These are phyloP conservation scores for Chymomyza amoena DNA, from an alignment of 2,888 invertebrate genomes.

Conservation along the genomic window DNA sequence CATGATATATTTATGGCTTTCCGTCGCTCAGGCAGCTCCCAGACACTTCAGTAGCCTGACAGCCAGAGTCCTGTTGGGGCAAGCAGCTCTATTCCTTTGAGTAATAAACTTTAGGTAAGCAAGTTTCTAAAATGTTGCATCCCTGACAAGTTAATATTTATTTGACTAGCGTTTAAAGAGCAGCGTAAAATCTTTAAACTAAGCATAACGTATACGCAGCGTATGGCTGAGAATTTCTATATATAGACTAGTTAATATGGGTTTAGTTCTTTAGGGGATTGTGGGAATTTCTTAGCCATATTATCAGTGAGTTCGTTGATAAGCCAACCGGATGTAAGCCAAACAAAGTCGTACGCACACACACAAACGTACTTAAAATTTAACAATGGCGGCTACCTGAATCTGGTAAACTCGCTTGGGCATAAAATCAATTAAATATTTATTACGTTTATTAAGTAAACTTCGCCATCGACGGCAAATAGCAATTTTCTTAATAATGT, in stretches of 20 bases:
- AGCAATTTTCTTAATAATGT: constrained; percentile 49
- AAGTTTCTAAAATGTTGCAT: constrained; percentile 33
- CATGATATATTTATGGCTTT: constrained; percentile 72
- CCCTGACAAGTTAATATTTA: constrained; percentile 20
- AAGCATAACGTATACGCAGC: constrained; percentile 33
- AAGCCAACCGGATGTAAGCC: background rate
- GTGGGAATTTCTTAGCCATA: background rate
- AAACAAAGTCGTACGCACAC: background rate
- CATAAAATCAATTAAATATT: constrained; percentile 69
- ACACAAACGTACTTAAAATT: background rate
- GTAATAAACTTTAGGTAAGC: constrained; percentile 58
- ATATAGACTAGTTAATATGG: background rate
- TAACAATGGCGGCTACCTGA: background rate
- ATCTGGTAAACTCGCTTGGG: constrained; percentile 52
- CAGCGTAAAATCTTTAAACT: constrained; percentile 15
- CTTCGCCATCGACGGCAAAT: constrained; percentile 54
- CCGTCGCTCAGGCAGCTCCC: constrained; percentile 32
- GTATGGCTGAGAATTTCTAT: constrained; percentile 17
- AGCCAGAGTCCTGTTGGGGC: constrained; percentile 12
- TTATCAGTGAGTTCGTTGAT: background rate
- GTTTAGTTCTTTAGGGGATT: background rate
- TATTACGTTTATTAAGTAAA: too few species aligned
- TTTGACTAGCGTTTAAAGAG: background rate
- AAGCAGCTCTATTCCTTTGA: constrained; percentile 49
- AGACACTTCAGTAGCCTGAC: background rate